These are phyloP conservation scores for Adelges cooleyi DNA, from an alignment of 1,140 invertebrate genomes.

Conservation along the genomic window DNA sequence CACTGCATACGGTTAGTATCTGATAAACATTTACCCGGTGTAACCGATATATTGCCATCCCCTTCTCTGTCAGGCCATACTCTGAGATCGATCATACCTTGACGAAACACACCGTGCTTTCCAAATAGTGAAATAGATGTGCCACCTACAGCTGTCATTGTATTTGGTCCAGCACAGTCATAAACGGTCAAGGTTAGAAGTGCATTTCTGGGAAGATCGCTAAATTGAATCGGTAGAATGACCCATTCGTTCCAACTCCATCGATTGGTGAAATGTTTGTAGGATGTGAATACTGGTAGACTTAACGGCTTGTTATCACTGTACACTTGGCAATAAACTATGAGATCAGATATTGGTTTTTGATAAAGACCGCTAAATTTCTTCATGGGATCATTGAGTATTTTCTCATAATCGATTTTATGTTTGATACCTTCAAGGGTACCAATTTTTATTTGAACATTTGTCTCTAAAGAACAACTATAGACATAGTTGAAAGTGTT, in stretches of 20 bases:
- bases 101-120: constrained; percentile 78
- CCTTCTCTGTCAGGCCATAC: constrained; percentile 71
- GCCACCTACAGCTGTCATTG: constrained; percentile 72
- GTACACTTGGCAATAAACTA: constrained; percentile 78
- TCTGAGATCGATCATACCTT: constrained; percentile 66
- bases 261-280: constrained; percentile 81
- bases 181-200: constrained; percentile 84
- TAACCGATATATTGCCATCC: constrained; percentile 48
- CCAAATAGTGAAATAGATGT: constrained; percentile 85
- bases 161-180: constrained; percentile 78
- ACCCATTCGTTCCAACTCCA: constrained; percentile 99
- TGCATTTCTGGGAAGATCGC: constrained; percentile 81
- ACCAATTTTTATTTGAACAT: constrained; percentile 87
- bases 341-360: constrained; percentile 67
- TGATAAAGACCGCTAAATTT: constrained; percentile 83
- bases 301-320: constrained; percentile 71
- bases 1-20: constrained; percentile 74
- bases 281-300: constrained; percentile 79
- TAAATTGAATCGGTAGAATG: constrained; percentile 77
- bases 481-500: constrained; percentile 69
- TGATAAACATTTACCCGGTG: constrained; percentile 72
- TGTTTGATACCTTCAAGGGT: constrained; percentile 83
- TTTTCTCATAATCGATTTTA: constrained; percentile 74
- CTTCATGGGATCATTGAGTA: constrained; percentile 76
- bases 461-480: constrained; percentile 76